Evolutionary conservation across 2,888 invertebrate genomes (phyloP), one percentile per base, ranked within the genome.

Genomic region (Agelastica alni): DNA sequence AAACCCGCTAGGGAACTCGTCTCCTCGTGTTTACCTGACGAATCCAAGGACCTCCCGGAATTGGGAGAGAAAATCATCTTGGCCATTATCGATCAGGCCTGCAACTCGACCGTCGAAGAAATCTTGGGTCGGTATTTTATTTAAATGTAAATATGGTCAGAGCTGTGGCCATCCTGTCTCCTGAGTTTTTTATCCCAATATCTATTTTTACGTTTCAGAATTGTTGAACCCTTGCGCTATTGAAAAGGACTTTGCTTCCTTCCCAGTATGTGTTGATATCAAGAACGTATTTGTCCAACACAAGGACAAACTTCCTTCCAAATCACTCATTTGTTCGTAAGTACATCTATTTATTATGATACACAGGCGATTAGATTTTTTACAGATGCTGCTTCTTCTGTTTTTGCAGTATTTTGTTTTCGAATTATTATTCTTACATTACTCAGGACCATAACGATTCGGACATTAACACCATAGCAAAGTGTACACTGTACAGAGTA

Each of bases 31-130:
- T 34, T 61, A 18, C 59, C 59, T 0, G 51, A 49, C 4, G 58
- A 59, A 36, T 58, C 58, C 36, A 61, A 58, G 32, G 53, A 30
- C 2, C 43, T 59, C 7, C 58, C 58, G 5, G n/a, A 12, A 1
- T 13, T 59, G 37, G 43, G 9, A 2, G 32, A 43, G 3, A 61
- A 61, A 30, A 49, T 58, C 26, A 5, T 56, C 2, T 5, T 36
- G 12, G 53, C 58, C 22, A 12, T 59, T 9, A 10, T 61, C 9
- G 56, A 61, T 16, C 51, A 58, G 22, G 49, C 48, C 13, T 61
- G 61, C 28, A 56, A 47, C n/a, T 61, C 59, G 2, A 61, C 61
- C 0, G 59, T 59, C 4, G 59, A 61, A 47, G 42, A 61, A 51
- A 41, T 61, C 13, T 45, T 61, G 17, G 61, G 61, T 61, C 51